Base-by-base conservation (phyloP, 2,888 invertebrate species). In the Hydriomena furcata region DNA sequence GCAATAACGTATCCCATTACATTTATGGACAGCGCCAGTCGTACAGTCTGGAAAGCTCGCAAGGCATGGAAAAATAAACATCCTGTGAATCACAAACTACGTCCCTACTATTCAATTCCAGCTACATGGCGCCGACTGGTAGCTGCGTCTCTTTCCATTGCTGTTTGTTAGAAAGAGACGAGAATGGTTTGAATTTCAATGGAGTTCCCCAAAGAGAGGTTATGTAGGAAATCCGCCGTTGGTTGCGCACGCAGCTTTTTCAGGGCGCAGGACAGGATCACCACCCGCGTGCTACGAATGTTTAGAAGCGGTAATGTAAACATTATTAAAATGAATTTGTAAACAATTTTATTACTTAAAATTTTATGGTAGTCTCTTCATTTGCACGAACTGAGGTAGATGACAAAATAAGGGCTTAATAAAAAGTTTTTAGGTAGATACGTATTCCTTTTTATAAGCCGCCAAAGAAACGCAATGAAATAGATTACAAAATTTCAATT, bases 241-340 rank as follows among this genome's bases (percentile, higher is more conserved):
- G 66, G 59, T 30, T 88, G 89, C 89, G 89, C 89, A 87, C 89
- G 89, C 89, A 88, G 62, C 55, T 66, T 60, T 79, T 81, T 77
- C 80, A 88, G 81, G 74, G 89, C 89, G 88, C 89, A 89, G 85
- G 89, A 83, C 85, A 72, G 76, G 70, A 67, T 82, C 75, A 73
- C 55, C 35, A 44, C 46, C 28, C 24, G 57, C 78, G 84, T 66
- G 61, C 61, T 85, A 84, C 46, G 59, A 86, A 85, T 53, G 38
- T 69, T 68, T 82, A 88, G 89, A 89, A 68, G 63, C 6, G 74
- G 13, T 43, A 40, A 40, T 2, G 12, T 37, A 49, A 48, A 58
- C 47, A 60, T 55, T n/a, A 51, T 50, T 42, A 5, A 34, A 38
- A 24, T 35, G 43, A 11, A 3, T 12, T 6, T 37, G 24, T 32